Base-by-base conservation (phyloP, 2,888 invertebrate species). In the Hyles lineata region DNA sequence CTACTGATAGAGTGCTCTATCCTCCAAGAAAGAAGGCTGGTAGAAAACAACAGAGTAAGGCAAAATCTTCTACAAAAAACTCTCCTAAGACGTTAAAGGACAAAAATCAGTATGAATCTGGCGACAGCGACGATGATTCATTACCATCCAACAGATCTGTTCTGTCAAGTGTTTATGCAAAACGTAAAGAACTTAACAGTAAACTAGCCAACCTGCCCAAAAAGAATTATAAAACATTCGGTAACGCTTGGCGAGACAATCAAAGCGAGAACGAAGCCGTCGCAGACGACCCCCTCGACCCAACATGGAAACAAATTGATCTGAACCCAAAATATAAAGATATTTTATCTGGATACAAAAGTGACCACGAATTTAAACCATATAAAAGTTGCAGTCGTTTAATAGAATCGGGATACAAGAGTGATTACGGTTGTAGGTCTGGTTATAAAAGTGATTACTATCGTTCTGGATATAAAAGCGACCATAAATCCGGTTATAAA, bases 21-120 rank as follows among this genome's bases (percentile, higher is more conserved):
- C 97, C 97, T 0, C 97, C 97, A 0, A 96, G 97, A 74, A 95
- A 97, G 77, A 97, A 97, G 89, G 96, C 96, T 61, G 97, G 97
- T 0, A 94, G 97, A 76, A 96, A 97, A 72, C 96, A 96, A 17
- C 90, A 92, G 78, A 90, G 83, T 74, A 94, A 94, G 85, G 82
- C 95, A 2, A 95, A 92, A 81, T 70, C 84, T 17, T 79, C 86
- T 52, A 87, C 84, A 63, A 92, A 86, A 80, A 79, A 79, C 32
- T 74, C 89, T 35, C 86, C 91, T 7, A 93, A 92, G 87, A 92
- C 92, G 2, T 83, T 92, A 58, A 92, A 91, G 77, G 94, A 94
- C 80, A 94, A 93, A 82, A 93, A 91, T 76, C 91, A 93, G 71
- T 93, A 92, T 74, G 94, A 94, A 77, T 93, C 94, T 2, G 89